These are phyloP conservation scores for Callithrix jacchus DNA, from an alignment of 2,113 vertebrate genomes.

Conservation along the genomic window DNA sequence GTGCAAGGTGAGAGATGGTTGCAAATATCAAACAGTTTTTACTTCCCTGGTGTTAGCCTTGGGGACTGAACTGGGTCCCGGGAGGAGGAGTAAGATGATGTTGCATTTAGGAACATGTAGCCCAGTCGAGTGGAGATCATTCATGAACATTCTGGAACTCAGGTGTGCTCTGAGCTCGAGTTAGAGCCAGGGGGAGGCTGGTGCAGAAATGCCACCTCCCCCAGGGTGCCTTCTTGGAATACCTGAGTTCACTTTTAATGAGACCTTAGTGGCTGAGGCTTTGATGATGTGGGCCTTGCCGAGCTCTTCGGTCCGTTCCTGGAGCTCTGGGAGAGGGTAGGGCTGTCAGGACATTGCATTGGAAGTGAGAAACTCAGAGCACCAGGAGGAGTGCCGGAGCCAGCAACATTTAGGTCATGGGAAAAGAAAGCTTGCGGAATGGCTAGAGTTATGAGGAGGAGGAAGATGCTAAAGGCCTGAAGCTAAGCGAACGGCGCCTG, in stretches of 20 bases:
- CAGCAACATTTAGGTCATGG: neutral
- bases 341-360: rapidly evolving
- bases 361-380: neutral
- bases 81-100: neutral
- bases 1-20: neutral
- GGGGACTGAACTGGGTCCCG: neutral
- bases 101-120: neutral
- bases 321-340: neutral
- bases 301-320: neutral
- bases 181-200: neutral
- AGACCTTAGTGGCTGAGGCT: neutral
- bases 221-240: neutral
- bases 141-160: neutral
- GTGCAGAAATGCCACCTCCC: neutral
- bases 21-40: neutral
- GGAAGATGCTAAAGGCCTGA: neutral
- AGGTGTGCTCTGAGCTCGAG: neutral
- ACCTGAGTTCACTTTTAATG: neutral
- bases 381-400: rapidly evolving
- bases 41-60: neutral
- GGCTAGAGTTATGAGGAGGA: neutral
- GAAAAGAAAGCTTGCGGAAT: neutral
- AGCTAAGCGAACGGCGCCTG: neutral
- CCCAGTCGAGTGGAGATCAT: too few species aligned
- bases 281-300: neutral